These are phyloP conservation scores for Agriopis aurantiaria DNA, from an alignment of 2,888 invertebrate species.

Conservation along the genomic window DNA sequence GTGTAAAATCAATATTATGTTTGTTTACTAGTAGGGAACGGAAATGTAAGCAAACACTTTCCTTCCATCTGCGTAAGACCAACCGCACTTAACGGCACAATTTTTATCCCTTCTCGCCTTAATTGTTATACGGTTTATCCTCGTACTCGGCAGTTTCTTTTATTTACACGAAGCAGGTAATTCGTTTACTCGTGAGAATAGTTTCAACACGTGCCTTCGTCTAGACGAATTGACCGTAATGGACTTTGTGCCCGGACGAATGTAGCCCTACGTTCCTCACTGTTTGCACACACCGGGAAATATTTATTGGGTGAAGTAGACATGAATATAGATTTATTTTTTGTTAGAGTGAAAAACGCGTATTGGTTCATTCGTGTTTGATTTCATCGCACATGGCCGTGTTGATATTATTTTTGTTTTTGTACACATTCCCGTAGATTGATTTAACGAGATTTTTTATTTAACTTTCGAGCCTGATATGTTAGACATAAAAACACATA, in stretches of 20 bases:
- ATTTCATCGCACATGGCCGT: constrained; percentile 29
- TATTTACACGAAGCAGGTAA: constrained; percentile 78
- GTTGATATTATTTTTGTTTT: constrained; percentile 32
- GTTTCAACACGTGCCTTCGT: constrained; percentile 80
- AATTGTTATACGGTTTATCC: constrained; percentile 75
- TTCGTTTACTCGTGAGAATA: constrained; percentile 83
- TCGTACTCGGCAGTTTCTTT: constrained; percentile 65
- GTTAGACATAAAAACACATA: neutral
- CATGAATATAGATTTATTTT: constrained; percentile 49
- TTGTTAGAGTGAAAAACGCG: constrained; percentile 37
- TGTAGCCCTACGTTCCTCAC: constrained; percentile 57
- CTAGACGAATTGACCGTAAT: constrained; percentile 81
- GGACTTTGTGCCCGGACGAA: constrained; percentile 74
- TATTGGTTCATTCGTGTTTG: constrained; percentile 27
- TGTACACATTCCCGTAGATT: constrained; percentile 12
- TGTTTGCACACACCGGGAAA: constrained; percentile 60
- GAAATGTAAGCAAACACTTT: constrained; percentile 30
- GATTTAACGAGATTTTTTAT: constrained; percentile 14
- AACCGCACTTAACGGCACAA: constrained; percentile 42
- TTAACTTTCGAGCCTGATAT: constrained; percentile 4
- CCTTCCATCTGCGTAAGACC: constrained; percentile 28
- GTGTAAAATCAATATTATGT: constrained; percentile 16
- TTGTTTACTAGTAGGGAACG: constrained; percentile 17
- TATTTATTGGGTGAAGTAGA: constrained; percentile 57
- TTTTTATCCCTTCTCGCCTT: constrained; percentile 59